Evolutionary conservation across 2,888 invertebrate genomes (phyloP), one percentile per base, ranked within the genome.

Genomic region (Liodrosophila aerea): DNA sequence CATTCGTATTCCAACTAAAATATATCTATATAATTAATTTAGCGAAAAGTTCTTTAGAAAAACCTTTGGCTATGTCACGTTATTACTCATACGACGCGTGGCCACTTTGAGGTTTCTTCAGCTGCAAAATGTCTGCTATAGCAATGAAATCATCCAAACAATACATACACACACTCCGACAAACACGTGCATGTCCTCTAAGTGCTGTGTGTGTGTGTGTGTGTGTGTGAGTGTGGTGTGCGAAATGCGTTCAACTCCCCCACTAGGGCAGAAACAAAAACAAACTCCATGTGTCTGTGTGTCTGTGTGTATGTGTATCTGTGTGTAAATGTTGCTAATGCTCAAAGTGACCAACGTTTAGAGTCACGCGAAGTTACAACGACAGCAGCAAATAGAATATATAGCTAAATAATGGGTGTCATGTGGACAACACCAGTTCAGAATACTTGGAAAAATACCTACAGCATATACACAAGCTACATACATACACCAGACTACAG

Each of bases 91-190:
- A 83, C 84, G 73, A 59, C 52, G 52, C 47, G 72, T 56, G 49
- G 7, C 12, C 51, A 27, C 43, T 47, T n/a, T n/a, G n/a, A n/a
- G n/a, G n/a, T n/a, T n/a, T n/a, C n/a, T n/a, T 33, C 5, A 12
- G 31, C 37, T 50, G 44, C 53, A 49, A 39, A 51, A 40, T 46
- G 47, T 44, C 57, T 60, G 53, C 47, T 41, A 50, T 56, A 52
- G 70, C 75, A 84, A 84, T 78, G 85, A 85, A 80, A 80, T 85
- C 85, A 86, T 86, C 74, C 78, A 54, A 64, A n/a, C n/a, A 76
- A 59, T 56, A 77, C 71, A 66, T 51, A 51, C 50, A 45, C 16
- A 47, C 31, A 46, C 47, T 49, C 33, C 43, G 8, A 31, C 37
- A 49, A 4, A 44, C 56, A 51, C 65, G 52, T 49, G 54, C 53